Percentiles rank a stretch among this genome's conserved stretches.
Conservation (phyloP, 1,140 invertebrate genomes). For the Bombus consobrinus region DNA sequence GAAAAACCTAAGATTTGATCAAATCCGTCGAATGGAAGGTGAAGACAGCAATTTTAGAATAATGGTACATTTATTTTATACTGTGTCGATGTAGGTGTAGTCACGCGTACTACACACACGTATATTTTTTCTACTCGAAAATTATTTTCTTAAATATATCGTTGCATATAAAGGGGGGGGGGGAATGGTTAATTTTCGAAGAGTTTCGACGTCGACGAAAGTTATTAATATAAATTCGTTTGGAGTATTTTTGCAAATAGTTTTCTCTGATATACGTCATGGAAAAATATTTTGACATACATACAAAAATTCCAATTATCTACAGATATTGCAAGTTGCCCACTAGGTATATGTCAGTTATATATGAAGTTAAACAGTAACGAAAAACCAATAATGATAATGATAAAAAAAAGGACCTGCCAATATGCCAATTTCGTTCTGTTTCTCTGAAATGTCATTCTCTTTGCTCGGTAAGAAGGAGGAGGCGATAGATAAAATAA, state of each 20-base stretch:
- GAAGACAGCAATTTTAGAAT: neutral
- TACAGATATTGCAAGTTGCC: neutral
- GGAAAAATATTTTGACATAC: neutral
- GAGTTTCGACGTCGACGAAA: too few relatives aligned
- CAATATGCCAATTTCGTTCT: slow-evolving; percentile 42
- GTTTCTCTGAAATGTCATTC: slow-evolving; percentile 11
- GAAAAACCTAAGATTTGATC: neutral
- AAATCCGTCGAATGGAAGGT: too few relatives aligned
- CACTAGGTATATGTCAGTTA: neutral
- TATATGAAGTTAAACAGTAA: neutral
- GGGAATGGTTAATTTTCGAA: too few relatives aligned
- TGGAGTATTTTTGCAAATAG: neutral
- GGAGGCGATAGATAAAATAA: slow-evolving; percentile 62
- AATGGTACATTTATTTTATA: too few relatives aligned
- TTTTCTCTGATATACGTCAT: too few relatives aligned
- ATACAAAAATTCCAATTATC: neutral
- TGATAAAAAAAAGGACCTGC: neutral
- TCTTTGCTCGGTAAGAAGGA: slow-evolving; percentile 16
- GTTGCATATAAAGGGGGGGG: too few relatives aligned
- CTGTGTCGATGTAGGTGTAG: too few relatives aligned
- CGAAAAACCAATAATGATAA: neutral
- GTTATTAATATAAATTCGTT: too few relatives aligned
- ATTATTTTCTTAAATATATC: too few relatives aligned
- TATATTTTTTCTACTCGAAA: too few relatives aligned
- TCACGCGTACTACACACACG: too few relatives aligned